Evolutionary conservation across 53 echinoderm and acorn worm species (phyloP).

Genomic region (Crossaster papposus): DNA sequence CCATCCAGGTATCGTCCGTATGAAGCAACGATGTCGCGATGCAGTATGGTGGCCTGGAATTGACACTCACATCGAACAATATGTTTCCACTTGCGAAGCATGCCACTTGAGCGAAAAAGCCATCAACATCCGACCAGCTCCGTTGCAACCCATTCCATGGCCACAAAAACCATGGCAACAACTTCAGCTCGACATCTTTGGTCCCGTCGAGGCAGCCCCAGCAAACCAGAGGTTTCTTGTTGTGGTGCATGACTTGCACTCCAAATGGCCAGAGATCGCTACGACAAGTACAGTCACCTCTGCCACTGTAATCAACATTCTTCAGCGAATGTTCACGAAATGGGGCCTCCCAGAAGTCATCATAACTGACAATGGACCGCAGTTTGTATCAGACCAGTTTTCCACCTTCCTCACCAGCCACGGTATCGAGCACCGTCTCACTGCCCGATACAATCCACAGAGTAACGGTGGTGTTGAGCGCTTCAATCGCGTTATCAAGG

Average conservation of each 20-base stretch:
- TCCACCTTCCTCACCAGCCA: slow-evolving; percentile 35
- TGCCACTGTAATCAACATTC: slow-evolving; percentile 51
- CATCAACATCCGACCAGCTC: too few species aligned
- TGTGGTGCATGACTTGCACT: slow-evolving; percentile 67
- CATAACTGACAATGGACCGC: slow-evolving; percentile 65
- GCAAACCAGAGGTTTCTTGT: slow-evolving; percentile 51
- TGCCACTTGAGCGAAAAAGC: too few species aligned
- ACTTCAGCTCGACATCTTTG: slow-evolving; percentile 68
- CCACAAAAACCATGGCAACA: slow-evolving; percentile 59
- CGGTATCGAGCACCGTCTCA: slow-evolving; percentile 58
- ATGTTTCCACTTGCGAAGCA: slow-evolving; percentile 10
- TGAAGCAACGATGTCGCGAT: slow-evolving; percentile 46
- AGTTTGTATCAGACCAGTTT: slow-evolving; percentile 63
- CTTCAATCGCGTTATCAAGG: slow-evolving; percentile 57
- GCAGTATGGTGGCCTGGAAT: slow-evolving; percentile 56
- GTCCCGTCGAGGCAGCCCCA: slow-evolving; percentile 59
- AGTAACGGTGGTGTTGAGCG: slow-evolving; percentile 64
- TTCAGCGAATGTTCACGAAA: slow-evolving; percentile 53
- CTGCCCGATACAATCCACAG: slow-evolving; percentile 66
- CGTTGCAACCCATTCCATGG: too few species aligned
- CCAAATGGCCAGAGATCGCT: slow-evolving; percentile 71
- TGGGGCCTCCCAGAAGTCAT: slow-evolving; percentile 62
- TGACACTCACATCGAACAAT: slow-evolving; percentile 39
- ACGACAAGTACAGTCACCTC: slow-evolving; percentile 62
- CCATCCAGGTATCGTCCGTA: slow-evolving; percentile 51